Conservation (phyloP, 2,797 vertebrate genomes). For the Valencia hispanica region DNA sequence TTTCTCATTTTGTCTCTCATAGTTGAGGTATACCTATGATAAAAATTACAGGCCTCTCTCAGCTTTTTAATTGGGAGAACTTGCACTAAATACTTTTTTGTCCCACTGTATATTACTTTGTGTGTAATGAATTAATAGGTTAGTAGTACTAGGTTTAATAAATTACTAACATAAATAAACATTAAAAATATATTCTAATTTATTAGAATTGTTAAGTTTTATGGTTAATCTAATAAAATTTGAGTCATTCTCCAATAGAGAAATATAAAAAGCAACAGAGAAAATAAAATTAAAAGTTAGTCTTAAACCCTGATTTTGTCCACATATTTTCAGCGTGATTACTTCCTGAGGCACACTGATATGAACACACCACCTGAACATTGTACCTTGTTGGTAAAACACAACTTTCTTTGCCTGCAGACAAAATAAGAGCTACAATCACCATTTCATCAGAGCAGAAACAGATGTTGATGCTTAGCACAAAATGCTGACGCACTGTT, state of each 20-base stretch:
- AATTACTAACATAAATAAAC: neutral
- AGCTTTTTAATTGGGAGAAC: too few species aligned
- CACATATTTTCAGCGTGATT: slow-evolving; percentile 56
- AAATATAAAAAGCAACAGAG: slow-evolving; percentile 12
- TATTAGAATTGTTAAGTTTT: slow-evolving; percentile 1
- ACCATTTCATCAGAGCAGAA: slow-evolving; percentile 73
- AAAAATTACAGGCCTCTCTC: too few species aligned
- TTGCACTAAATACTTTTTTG: too few species aligned
- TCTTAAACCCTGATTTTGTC: slow-evolving; percentile 55
- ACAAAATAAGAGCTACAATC: slow-evolving; percentile 77
- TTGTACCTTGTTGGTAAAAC: slow-evolving; percentile 67
- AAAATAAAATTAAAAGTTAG: slow-evolving; percentile 19
- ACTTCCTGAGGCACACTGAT: slow-evolving; percentile 68
- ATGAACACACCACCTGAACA: slow-evolving; percentile 66
- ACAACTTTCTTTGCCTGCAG: slow-evolving; percentile 68
- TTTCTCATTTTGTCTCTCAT: too few species aligned
- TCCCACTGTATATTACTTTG: neutral
- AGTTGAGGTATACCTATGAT: too few species aligned
- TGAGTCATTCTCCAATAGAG: slow-evolving; percentile 42
- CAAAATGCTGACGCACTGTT: slow-evolving; percentile 30
- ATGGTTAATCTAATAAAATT: slow-evolving; percentile 63
- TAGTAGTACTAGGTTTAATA: neutral
- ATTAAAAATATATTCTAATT: neutral
- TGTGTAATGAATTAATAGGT: neutral
- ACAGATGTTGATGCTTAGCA: slow-evolving; percentile 62